Conservation (phyloP, 2,113 vertebrate genomes). For the Arizona elegans region DNA sequence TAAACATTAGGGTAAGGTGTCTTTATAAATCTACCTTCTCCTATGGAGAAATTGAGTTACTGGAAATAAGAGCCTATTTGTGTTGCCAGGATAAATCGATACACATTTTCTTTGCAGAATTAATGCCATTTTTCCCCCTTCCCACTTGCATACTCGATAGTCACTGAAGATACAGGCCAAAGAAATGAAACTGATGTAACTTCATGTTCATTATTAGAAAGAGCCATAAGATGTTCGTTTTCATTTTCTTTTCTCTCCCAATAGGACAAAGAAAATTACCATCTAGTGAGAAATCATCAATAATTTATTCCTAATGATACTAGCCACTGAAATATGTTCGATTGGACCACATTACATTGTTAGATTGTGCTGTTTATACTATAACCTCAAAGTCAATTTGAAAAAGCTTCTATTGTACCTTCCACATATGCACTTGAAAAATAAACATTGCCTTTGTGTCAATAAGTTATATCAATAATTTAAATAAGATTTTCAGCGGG, state of each 20-base stretch:
- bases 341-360: not conserved
- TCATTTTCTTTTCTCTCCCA: constrained; percentile 15
- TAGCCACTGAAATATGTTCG: constrained; percentile 32
- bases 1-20: not conserved
- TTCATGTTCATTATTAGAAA: constrained; percentile 46
- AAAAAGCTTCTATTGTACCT: constrained; percentile 39
- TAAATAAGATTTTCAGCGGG: constrained; percentile 16
- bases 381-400: constrained; percentile 1
- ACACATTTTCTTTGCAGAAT: not conserved
- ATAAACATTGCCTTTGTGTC: constrained; percentile 32
- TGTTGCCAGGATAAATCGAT: constrained; percentile 10
- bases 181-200: constrained; percentile 3
- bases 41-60: not conserved
- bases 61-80: not conserved
- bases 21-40: not conserved
- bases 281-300: constrained; percentile 32
- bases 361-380: constrained; percentile 23
- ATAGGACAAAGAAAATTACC: constrained; percentile 39
- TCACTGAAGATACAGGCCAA: not conserved
- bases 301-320: constrained; percentile 46
- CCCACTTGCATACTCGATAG: not conserved
- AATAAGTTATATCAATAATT: constrained; percentile 42
- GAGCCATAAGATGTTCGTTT: not conserved
- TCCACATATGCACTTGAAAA: constrained; percentile 21
- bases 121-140: not conserved